Base-by-base conservation (phyloP, 64 coral and sea anemone species). In the Exaiptasia diaphana region DNA sequence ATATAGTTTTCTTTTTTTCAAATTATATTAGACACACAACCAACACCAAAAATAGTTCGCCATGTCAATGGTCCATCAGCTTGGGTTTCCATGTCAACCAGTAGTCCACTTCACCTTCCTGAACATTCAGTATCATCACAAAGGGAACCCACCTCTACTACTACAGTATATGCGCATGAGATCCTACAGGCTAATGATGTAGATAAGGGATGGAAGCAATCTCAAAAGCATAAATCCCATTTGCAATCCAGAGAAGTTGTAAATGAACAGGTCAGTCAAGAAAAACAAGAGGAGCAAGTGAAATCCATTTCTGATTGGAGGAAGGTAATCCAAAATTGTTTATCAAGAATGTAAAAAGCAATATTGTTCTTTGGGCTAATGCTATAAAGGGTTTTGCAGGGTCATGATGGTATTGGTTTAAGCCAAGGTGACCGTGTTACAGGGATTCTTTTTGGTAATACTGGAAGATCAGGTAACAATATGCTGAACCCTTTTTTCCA, bases 41-140 rank as follows among this genome's bases (percentile, higher is more conserved):
- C 61, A 65, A 24, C 90, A 77, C 67, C 78, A 24, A 59, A 73
- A 50, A 53, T 93, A 13, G 38, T 93, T 40, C 86, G 77, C 28
- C 90, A 93, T 38, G 32, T 74, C 5, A 81, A 93, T 78, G 78
- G 68, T n/a, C 90, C 77, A 25, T 93, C 78, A 34, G 90, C 68
- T 4, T 93, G 90, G 90, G 44, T 93, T 48, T 61, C 65, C 42
- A 77, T 35, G n/a, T 35, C 83, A 77, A 62, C 83, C 17, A 76
- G n/a, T n/a, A n/a, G n/a, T n/a, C 60, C 58, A 67, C 83, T 53
- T 20, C 64, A 31, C n/a, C n/a, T 18, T n/a, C 15, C 22, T 53
- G 32, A 86, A 17, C 38, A 77, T 76, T 15, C 20, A 15, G 38
- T 32, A 18, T 15, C 38, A 17, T 35, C 28, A 35, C 30, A 37